Conservation (phyloP, 2,113 vertebrate species). For the Gnathonemus echidnorhynchus region DNA sequence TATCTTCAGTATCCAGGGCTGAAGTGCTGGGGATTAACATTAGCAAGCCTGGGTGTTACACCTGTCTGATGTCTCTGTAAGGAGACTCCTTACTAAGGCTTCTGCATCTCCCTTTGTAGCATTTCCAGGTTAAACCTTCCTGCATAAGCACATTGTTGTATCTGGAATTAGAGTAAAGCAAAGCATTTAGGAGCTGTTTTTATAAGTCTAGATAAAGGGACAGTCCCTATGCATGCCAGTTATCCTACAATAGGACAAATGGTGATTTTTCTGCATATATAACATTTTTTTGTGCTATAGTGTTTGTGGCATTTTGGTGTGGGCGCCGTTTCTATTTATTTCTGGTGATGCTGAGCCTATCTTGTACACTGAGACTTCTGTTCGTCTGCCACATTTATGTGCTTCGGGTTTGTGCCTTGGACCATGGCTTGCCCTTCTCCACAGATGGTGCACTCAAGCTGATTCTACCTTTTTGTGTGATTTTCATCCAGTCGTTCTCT, state of each 20-base stretch:
- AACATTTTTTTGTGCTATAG: background rate
- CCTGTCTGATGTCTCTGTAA: background rate
- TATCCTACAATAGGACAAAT: background rate
- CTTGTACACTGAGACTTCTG: background rate
- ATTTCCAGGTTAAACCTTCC: constrained; percentile 5
- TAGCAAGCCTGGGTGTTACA: background rate
- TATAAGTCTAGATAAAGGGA: background rate
- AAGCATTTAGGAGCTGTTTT: background rate
- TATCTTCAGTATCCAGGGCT: constrained; percentile 4
- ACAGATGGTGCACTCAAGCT: background rate
- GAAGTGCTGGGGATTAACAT: background rate
- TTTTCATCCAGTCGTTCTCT: background rate
- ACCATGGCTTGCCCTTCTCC: background rate
- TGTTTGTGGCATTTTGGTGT: background rate
- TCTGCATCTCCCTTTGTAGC: background rate
- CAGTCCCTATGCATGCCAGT: background rate
- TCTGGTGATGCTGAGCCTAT: background rate
- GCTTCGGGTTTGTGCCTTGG: background rate
- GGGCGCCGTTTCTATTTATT: background rate
- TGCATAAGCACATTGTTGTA: background rate
- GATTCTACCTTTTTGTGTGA: background rate
- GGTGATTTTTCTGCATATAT: background rate
- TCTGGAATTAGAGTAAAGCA: background rate
- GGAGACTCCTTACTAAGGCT: background rate
- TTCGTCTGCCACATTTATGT: background rate